Evolutionary conservation across 2,113 vertebrate species (phyloP).

Genomic region (Agapornis roseicollis): DNA sequence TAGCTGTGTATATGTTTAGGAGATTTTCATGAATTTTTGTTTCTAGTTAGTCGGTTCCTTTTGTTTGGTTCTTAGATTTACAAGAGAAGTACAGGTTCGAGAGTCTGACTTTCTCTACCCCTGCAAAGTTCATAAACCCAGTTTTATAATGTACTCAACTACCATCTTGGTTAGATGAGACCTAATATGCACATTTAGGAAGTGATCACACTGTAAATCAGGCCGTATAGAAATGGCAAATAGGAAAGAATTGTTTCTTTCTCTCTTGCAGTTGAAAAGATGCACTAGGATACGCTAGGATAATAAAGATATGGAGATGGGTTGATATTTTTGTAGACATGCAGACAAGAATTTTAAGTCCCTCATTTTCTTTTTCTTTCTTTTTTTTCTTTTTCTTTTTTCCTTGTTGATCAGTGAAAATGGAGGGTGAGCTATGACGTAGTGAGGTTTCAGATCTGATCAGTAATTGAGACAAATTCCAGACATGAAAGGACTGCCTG

Average conservation of each 20-base stretch:
- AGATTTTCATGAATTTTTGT: not conserved
- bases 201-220: not conserved
- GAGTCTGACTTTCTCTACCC: rapidly evolving
- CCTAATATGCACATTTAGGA: not conserved
- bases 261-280: not conserved
- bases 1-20: not conserved
- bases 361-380: not conserved
- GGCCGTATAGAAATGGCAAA: not conserved
- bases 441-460: not conserved
- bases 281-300: not conserved
- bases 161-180: not conserved
- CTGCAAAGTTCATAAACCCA: not conserved
- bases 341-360: not conserved
- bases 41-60: not conserved
- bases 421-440: not conserved
- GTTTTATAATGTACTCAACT: not conserved
- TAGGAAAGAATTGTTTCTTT: not conserved
- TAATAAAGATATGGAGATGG: not conserved
- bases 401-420: not conserved
- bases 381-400: not conserved
- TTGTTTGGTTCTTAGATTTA: not conserved
- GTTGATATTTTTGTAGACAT: not conserved
- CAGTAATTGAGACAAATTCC: not conserved
- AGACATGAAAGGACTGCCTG: not conserved
- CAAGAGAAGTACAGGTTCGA: not conserved